phyloP scores from a whole-genome alignment of 2,888 invertebrate genomes.

The Hypomecis punctinalis region DNA sequence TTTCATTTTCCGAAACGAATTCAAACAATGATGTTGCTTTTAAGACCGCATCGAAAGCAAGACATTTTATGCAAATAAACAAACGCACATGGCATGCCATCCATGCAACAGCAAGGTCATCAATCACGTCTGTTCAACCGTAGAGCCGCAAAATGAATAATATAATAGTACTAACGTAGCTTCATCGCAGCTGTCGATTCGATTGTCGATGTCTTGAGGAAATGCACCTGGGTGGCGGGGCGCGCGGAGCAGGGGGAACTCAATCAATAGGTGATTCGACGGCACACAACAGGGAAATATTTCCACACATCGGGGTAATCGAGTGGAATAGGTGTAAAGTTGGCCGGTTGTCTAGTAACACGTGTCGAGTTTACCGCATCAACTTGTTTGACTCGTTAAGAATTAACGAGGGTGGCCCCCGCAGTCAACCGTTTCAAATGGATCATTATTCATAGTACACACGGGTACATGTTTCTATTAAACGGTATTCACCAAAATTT shows the following conservation, averaged over 20 bases:
- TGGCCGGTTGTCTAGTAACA: conserved; percentile 48
- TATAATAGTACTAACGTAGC: neutral
- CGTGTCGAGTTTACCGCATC: conserved; percentile 51
- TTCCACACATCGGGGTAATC: conserved; percentile 47
- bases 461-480: conserved; percentile 35
- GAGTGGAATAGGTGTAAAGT: conserved; percentile 43
- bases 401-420: conserved; percentile 42
- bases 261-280: conserved; percentile 72
- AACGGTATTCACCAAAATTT: conserved; percentile 37
- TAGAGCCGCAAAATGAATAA: neutral
- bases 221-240: conserved; percentile 60
- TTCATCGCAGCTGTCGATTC: conserved; percentile 33
- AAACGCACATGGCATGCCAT: conserved; percentile 1
- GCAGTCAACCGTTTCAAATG: conserved; percentile 31
- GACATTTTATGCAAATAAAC: conserved; percentile 11
- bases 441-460: conserved; percentile 44
- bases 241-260: conserved; percentile 53
- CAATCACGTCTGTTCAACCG: conserved; percentile 28
- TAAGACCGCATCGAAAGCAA: neutral
- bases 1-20: conserved; percentile 9
- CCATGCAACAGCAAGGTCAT: conserved; percentile 24
- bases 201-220: conserved; percentile 50
- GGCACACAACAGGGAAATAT: conserved; percentile 54
- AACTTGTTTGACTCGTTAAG: conserved; percentile 58
- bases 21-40: conserved; percentile 1